phyloP scores from a whole-genome alignment of 2,888 invertebrate genomes.

The Keiferia lycopersicella region DNA sequence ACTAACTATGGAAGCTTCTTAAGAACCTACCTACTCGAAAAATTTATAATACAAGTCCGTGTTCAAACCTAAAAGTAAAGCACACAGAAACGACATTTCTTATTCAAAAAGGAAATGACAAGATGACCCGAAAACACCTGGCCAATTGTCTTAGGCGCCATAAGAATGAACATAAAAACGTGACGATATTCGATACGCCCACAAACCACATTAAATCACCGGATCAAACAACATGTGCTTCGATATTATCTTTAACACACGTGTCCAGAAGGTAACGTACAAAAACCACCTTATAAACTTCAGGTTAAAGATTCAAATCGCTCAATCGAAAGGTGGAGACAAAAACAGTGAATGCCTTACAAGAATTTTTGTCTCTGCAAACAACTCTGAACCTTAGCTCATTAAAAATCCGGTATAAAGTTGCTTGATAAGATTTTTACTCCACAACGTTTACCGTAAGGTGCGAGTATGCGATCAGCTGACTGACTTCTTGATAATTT shows the following conservation, averaged over 20 bases:
- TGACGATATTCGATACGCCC: slow-evolving; percentile 73
- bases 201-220: slow-evolving; percentile 70
- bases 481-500: slow-evolving; percentile 44
- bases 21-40: neutral
- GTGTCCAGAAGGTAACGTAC: slow-evolving; percentile 43
- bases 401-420: neutral
- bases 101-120: slow-evolving; percentile 37
- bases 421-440: slow-evolving; percentile 39
- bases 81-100: slow-evolving; percentile 35
- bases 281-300: slow-evolving; percentile 4
- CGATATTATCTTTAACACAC: slow-evolving; percentile 65
- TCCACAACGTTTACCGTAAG: slow-evolving; percentile 53
- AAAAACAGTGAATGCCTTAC: slow-evolving; percentile 29
- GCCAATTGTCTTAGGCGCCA: slow-evolving; percentile 63
- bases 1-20: no score
- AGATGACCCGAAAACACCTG: slow-evolving; percentile 41
- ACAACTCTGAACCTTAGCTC: slow-evolving; percentile 32
- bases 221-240: slow-evolving; percentile 75
- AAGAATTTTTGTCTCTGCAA: slow-evolving; percentile 26
- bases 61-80: slow-evolving; percentile 20
- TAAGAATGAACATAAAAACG: slow-evolving; percentile 28
- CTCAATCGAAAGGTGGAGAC: neutral
- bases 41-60: neutral
- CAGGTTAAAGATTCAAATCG: neutral
- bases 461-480: slow-evolving; percentile 71